Conservation (phyloP, 37 sponge, comb jelly and placozoan species). For the Haliclona indistincta region DNA sequence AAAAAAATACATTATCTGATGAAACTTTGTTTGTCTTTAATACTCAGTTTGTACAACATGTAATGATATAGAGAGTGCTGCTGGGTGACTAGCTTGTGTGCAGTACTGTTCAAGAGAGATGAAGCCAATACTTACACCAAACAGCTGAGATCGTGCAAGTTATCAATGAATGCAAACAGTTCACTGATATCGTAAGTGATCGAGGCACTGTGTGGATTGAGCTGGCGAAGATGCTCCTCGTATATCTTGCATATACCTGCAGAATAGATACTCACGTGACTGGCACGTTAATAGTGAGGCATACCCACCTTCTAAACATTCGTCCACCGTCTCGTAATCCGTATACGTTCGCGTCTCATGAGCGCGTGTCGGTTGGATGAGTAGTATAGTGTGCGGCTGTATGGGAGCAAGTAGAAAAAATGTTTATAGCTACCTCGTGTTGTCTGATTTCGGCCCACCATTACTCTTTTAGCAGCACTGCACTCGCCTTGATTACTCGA, state of each 20-base stretch:
- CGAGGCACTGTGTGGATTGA: conserved; percentile 83
- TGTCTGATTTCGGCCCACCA: no score
- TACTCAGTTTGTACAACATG: no score
- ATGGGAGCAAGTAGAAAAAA: neutral
- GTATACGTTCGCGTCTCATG: conserved; percentile 88
- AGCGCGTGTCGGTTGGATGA: conserved; percentile 85
- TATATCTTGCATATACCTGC: conserved; percentile 95
- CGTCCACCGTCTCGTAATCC: conserved; percentile 92
- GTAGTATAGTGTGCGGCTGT: conserved; percentile 94
- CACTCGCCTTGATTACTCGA: no score
- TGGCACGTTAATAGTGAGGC: no score
- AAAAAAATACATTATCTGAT: no score
- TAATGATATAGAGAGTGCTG: no score
- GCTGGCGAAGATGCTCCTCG: conserved; percentile 94
- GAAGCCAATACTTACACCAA: conserved; percentile 73
- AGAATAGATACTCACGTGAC: neutral
- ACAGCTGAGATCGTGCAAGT: conserved; percentile 88
- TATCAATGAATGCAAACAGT: conserved; percentile 94
- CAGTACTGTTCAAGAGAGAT: neutral
- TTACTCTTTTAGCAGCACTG: no score
- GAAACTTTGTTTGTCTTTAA: no score
- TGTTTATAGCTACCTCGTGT: no score
- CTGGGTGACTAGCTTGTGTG: neutral
- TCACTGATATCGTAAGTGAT: conserved; percentile 99
- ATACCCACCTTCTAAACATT: conserved; percentile 89